Conservation (phyloP, 2,888 invertebrate species). For the Steinernema hermaphroditum region DNA sequence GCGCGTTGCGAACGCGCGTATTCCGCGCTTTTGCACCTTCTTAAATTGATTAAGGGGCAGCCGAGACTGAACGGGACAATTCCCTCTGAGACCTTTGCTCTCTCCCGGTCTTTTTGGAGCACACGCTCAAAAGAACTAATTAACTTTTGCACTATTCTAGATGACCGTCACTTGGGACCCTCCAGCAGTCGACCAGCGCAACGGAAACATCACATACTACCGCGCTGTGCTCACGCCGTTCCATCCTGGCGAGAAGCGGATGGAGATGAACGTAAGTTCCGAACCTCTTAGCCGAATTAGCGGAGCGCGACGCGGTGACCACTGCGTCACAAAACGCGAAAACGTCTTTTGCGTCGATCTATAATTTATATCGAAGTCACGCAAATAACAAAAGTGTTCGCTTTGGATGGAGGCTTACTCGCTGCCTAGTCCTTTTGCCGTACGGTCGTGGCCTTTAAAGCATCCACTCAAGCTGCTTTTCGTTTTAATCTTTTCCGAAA, state of each 20-base stretch:
- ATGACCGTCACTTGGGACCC: constrained; percentile 69
- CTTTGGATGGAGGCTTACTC: background rate
- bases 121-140: background rate
- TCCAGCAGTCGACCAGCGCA: constrained; percentile 83
- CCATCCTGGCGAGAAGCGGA: constrained; percentile 47
- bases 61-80: background rate
- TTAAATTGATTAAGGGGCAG: background rate
- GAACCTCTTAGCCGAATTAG: constrained; percentile 27
- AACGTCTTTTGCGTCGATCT: constrained; percentile 18
- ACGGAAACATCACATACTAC: constrained; percentile 89
- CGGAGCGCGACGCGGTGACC: background rate
- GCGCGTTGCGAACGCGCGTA: background rate
- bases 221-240: constrained; percentile 71
- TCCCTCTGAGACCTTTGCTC: background rate
- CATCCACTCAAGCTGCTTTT: background rate
- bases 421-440: no score
- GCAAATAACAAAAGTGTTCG: constrained; percentile 28
- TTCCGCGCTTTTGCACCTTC: background rate
- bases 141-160: constrained; percentile 44
- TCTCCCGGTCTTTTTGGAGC: background rate
- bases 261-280: constrained; percentile 46
- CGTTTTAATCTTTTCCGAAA: no score
- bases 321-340: background rate
- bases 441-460: no score
- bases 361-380: constrained; percentile 22